A percentile compares a stretch with the other conserved stretches of the same genome.
Conservation (phyloP, 2,797 vertebrate genomes). For the Amazonetta brasiliensis region DNA sequence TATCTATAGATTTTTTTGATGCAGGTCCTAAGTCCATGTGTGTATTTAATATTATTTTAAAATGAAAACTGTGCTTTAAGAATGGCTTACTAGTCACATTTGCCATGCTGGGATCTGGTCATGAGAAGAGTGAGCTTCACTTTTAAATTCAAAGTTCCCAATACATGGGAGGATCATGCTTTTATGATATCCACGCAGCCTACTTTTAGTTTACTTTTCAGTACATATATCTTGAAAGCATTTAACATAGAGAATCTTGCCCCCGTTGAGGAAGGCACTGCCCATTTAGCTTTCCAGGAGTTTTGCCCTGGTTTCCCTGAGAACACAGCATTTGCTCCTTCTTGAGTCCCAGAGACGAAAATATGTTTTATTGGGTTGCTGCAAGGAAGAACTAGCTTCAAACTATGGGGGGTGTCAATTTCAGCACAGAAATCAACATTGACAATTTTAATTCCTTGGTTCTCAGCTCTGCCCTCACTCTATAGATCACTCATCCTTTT, state of each 20-base stretch:
- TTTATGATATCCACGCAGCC: neutral
- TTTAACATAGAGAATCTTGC: neutral
- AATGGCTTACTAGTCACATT: neutral
- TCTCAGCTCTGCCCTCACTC: neutral
- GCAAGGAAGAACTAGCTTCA: neutral
- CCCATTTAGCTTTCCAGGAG: neutral
- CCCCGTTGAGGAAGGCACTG: too few species aligned
- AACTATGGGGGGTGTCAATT: neutral
- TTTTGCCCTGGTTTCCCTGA: neutral
- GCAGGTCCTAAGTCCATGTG: neutral
- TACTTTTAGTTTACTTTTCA: neutral
- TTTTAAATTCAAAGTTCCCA: neutral
- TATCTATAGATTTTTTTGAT: neutral
- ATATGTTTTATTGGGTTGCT: neutral
- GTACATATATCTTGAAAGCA: neutral
- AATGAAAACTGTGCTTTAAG: neutral
- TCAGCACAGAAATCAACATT: neutral
- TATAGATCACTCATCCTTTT: neutral
- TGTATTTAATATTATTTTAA: neutral
- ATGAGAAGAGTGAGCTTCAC: neutral
- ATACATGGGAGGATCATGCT: too few species aligned
- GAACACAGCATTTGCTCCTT: neutral
- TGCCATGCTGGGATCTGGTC: neutral
- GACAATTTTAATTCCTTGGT: neutral
- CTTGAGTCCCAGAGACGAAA: neutral